Evolutionary conservation across 2,888 invertebrate genomes (phyloP).

Genomic region (Brenthis ino): DNA sequence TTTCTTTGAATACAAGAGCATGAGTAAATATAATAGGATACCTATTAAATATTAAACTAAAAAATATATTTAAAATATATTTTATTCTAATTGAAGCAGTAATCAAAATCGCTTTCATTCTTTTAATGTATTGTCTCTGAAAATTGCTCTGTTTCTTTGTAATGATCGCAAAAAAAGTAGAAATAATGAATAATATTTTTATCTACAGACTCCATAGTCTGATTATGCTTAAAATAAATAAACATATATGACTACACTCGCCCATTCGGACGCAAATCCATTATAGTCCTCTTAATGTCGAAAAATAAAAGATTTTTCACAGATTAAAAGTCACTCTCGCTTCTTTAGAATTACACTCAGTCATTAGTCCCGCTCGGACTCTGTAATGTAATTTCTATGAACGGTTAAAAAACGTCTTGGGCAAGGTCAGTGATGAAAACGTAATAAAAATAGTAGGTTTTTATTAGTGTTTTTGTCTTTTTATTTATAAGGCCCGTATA

Average conservation of each 20-base stretch:
- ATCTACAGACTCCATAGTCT: neutral
- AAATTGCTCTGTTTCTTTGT: too few species aligned
- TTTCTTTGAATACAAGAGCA: too few species aligned
- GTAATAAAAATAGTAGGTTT: conserved; percentile 19
- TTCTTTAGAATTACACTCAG: conserved; percentile 29
- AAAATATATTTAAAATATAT: too few species aligned
- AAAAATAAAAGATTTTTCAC: conserved; percentile 22
- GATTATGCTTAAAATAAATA: conserved; percentile 7
- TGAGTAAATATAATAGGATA: too few species aligned
- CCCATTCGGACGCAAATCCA: conserved; percentile 17
- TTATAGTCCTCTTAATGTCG: conserved; percentile 15
- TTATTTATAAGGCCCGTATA: neutral
- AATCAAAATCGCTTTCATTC: too few species aligned
- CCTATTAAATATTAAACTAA: too few species aligned
- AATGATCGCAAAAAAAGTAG: neutral
- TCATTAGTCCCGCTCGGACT: conserved; percentile 32
- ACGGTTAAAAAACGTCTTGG: conserved; percentile 28
- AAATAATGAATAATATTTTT: conserved; percentile 11
- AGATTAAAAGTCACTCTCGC: conserved; percentile 26
- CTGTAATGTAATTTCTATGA: conserved; percentile 33
- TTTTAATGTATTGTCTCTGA: too few species aligned
- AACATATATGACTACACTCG: neutral
- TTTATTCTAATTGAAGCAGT: too few species aligned
- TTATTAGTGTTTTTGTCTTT: neutral
- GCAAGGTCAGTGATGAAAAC: conserved; percentile 31